Evolutionary conservation across 2,113 vertebrate genomes (phyloP).

Genomic region (Ciconia stormi): DNA sequence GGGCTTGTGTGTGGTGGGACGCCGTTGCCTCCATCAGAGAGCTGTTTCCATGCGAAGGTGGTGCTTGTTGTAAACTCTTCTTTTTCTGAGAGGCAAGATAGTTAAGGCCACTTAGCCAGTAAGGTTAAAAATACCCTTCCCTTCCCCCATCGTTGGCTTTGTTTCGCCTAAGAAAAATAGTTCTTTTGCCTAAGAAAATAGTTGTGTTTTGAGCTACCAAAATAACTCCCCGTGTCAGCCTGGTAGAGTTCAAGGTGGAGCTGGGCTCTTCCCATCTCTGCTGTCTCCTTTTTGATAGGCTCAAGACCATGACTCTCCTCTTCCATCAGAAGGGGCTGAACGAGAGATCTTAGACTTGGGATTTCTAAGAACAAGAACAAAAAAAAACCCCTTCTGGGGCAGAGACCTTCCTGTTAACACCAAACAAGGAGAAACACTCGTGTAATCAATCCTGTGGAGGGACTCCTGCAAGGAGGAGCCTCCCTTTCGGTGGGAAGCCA

Average conservation of each 20-base stretch:
- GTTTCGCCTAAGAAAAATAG: not conserved
- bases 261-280: not conserved
- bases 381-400: not conserved
- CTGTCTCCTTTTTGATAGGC: not conserved
- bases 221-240: not conserved
- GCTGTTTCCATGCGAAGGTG: too few relatives aligned
- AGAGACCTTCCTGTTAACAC: not conserved
- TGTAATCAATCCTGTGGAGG: not conserved
- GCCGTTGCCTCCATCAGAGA: not conserved
- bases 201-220: not conserved
- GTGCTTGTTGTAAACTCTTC: not conserved
- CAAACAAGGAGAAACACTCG: not conserved
- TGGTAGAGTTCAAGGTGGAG: not conserved
- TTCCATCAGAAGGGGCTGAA: not conserved
- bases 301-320: not conserved
- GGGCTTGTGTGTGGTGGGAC: fast-evolving
- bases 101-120: not conserved
- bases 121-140: not conserved
- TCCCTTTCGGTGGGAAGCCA: not conserved
- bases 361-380: not conserved
- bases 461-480: not conserved
- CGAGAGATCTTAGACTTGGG: not conserved
- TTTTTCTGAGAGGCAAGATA: not conserved
- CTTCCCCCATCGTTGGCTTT: not conserved
- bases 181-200: not conserved